Evolutionary conservation across 2,888 invertebrate genomes (phyloP).

Genomic region (Antheraea yamamai): DNA sequence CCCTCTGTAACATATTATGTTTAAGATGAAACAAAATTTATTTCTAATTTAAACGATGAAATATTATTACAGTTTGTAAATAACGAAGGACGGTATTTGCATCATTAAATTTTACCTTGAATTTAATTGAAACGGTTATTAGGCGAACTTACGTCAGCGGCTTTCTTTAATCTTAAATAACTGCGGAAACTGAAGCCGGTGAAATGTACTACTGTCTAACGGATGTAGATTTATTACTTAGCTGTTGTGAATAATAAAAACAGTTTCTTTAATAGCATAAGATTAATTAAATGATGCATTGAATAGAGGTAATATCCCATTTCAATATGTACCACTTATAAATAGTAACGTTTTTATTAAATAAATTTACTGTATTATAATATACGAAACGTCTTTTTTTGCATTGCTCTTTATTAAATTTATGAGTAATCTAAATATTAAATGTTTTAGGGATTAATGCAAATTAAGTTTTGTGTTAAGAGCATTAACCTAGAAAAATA

Average conservation of each 20-base stretch:
- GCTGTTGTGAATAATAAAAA: conserved; percentile 13
- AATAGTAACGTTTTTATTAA: not conserved
- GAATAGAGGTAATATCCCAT: not conserved
- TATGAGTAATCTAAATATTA: no score
- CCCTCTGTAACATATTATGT: not conserved
- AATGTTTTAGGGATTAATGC: no score
- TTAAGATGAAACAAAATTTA: not conserved
- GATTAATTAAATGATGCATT: conserved; percentile 21
- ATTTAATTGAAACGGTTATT: conserved; percentile 37
- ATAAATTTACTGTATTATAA: no score
- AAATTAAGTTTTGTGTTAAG: no score
- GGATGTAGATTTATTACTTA: conserved; percentile 38
- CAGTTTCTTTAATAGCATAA: conserved; percentile 13
- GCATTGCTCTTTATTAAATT: no score
- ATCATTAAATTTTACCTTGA: conserved; percentile 31
- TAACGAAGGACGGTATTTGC: not conserved
- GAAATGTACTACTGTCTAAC: conserved; percentile 32
- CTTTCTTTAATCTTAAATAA: conserved; percentile 29
- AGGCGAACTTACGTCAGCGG: conserved; percentile 29
- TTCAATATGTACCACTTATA: not conserved
- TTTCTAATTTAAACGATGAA: not conserved
- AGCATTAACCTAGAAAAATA: not conserved
- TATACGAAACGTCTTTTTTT: no score
- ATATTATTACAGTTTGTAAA: not conserved
- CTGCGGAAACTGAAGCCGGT: conserved; percentile 34